Percentiles rank a stretch among this genome's conserved stretches.
Conservation (phyloP, 2,113 vertebrate species). For the Eulemur rufifrons region DNA sequence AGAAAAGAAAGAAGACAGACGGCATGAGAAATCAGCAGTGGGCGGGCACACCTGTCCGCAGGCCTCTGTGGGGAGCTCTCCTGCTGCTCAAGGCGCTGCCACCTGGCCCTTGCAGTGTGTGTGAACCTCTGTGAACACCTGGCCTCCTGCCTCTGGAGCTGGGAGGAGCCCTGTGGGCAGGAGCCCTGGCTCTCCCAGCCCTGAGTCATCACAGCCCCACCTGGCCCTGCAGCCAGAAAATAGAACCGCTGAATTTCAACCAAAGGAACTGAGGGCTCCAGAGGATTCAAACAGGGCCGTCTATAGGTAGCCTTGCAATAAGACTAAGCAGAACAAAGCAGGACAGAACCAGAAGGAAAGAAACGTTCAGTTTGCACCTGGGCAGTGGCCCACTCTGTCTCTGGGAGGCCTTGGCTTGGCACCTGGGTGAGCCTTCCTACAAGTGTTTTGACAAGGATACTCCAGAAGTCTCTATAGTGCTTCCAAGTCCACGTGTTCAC, state of each 20-base stretch:
- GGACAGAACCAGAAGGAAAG: background rate
- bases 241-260: background rate
- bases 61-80: background rate
- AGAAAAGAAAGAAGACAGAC: background rate
- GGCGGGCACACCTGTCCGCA: background rate
- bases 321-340: background rate
- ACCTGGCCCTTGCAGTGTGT: background rate
- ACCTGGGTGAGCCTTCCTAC: background rate
- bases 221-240: background rate
- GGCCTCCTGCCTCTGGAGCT: background rate
- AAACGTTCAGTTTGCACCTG: background rate
- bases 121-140: background rate
- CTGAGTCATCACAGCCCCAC: constrained; percentile 5
- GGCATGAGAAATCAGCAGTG: background rate
- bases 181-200: background rate
- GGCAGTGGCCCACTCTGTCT: background rate
- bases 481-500: background rate
- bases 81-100: background rate
- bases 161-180: background rate
- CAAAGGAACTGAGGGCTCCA: background rate
- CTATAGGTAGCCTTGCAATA: background rate
- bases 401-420: background rate
- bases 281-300: background rate
- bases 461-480: background rate
- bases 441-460: background rate